Percentiles rank a stretch among this genome's conserved stretches.
phyloP scores from a whole-genome alignment of 2,888 invertebrate genomes.

The Mimas tiliae region DNA sequence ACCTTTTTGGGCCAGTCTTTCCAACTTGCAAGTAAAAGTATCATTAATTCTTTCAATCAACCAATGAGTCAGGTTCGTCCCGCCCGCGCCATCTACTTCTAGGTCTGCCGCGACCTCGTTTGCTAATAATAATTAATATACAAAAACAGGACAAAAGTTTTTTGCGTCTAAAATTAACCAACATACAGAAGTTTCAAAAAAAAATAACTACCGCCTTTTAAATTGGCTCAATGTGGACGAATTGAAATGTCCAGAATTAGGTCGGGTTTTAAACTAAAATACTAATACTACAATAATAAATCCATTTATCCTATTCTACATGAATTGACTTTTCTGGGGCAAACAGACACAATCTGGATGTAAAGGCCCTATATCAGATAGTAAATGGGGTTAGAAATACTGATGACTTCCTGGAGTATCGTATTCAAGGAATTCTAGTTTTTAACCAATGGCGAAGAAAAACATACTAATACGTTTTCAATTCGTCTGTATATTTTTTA shows the following conservation, averaged over 20 bases:
- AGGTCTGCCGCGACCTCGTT: too few species aligned
- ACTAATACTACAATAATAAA: slow-evolving; percentile 5
- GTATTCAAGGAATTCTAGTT: background rate
- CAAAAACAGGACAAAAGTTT: too few species aligned
- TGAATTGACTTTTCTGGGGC: background rate
- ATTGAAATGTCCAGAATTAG: slow-evolving; percentile 5
- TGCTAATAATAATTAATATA: too few species aligned
- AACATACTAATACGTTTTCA: too few species aligned
- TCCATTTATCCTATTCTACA: slow-evolving; percentile 1
- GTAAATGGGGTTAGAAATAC: background rate
- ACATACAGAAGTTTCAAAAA: background rate
- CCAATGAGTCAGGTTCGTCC: too few species aligned
- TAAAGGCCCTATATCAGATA: background rate
- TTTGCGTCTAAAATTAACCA: too few species aligned
- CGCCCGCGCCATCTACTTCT: too few species aligned
- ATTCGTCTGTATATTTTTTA: too few species aligned
- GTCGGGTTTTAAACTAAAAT: slow-evolving; percentile 12
- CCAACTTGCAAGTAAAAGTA: too few species aligned
- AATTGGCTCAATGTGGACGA: slow-evolving; percentile 11
- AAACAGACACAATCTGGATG: too few species aligned
- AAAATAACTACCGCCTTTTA: background rate
- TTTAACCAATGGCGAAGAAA: background rate
- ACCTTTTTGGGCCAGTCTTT: too few species aligned
- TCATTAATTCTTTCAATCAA: too few species aligned
- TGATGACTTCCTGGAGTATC: background rate